A percentile compares a stretch with the other conserved stretches of the same genome.
These are phyloP conservation scores for Megathymus violae DNA, from an alignment of 1,140 invertebrate genomes.

Conservation along the genomic window DNA sequence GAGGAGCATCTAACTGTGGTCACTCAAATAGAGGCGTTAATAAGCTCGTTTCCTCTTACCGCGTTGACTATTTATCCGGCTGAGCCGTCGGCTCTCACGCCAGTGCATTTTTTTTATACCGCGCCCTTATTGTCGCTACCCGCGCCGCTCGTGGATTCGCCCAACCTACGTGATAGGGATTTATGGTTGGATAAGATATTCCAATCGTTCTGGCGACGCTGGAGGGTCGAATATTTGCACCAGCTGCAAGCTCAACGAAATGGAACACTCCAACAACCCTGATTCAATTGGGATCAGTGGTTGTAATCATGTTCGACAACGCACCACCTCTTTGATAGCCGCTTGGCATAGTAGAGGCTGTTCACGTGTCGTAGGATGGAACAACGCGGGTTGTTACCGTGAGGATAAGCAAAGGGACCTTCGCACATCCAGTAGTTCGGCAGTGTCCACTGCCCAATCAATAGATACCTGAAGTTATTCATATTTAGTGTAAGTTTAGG, in stretches of 20 bases:
- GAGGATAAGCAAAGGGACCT: conserved; percentile 22
- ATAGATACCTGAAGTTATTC: conserved; percentile 4
- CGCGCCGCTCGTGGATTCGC: conserved; percentile 39
- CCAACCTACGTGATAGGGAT: conserved; percentile 42
- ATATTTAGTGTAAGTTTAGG: too few relatives aligned
- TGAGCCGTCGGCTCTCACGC: conserved; percentile 51
- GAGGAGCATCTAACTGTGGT: conserved; percentile 48
- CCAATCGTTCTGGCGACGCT: conserved; percentile 37
- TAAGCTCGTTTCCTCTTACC: conserved; percentile 60
- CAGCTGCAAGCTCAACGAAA: conserved; percentile 30
- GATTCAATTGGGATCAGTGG: conserved; percentile 40
- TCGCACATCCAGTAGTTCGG: conserved; percentile 32
- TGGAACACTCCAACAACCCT: conserved; percentile 29
- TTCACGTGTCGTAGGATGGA: conserved; percentile 43
- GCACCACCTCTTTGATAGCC: conserved; percentile 44
- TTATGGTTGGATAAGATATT: conserved; percentile 41
- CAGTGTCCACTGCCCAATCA: conserved; percentile 39
- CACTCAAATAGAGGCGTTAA: conserved; percentile 2
- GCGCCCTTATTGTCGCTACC: conserved; percentile 43
- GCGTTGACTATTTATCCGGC: conserved; percentile 25
- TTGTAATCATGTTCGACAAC: conserved; percentile 47
- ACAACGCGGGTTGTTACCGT: conserved; percentile 30
- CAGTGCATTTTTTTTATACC: conserved; percentile 61
- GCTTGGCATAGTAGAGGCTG: conserved; percentile 51
- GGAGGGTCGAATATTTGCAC: conserved; percentile 40